These are phyloP conservation scores for Electrophaes corylata DNA, from an alignment of 2,888 invertebrate species.

Conservation along the genomic window DNA sequence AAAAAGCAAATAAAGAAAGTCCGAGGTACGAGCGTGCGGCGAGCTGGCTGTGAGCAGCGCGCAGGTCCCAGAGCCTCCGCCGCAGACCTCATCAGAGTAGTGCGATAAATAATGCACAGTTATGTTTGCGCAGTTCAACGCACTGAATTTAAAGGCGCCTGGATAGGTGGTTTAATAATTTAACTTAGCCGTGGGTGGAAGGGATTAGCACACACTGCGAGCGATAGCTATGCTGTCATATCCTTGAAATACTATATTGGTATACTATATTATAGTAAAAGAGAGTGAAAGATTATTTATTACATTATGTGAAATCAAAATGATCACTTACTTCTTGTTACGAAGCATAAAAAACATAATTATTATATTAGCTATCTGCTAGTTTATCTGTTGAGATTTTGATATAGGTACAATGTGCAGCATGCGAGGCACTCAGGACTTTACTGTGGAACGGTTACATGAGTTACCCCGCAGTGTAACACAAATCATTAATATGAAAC, in stretches of 20 bases:
- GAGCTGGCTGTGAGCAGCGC: neutral
- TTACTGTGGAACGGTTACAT: no score
- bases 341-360: no score
- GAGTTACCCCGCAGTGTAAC: no score
- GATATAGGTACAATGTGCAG: no score
- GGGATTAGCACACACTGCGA: neutral
- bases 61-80: neutral
- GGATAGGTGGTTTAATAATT: conserved; percentile 18
- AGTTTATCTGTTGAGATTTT: no score
- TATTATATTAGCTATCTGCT: no score
- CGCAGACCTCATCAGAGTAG: conserved; percentile 24
- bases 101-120: conserved; percentile 19
- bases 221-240: neutral
- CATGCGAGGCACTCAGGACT: no score
- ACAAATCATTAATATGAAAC: no score
- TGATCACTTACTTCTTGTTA: no score
- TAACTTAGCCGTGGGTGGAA: conserved; percentile 5
- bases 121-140: conserved; percentile 23
- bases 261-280: no score
- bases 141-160: conserved; percentile 19
- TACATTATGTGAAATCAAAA: no score
- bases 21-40: neutral
- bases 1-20: neutral
- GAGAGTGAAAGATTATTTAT: no score
- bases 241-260: neutral